Base-by-base conservation (phyloP, 2,113 vertebrate species). In the Montifringilla adamsi region DNA sequence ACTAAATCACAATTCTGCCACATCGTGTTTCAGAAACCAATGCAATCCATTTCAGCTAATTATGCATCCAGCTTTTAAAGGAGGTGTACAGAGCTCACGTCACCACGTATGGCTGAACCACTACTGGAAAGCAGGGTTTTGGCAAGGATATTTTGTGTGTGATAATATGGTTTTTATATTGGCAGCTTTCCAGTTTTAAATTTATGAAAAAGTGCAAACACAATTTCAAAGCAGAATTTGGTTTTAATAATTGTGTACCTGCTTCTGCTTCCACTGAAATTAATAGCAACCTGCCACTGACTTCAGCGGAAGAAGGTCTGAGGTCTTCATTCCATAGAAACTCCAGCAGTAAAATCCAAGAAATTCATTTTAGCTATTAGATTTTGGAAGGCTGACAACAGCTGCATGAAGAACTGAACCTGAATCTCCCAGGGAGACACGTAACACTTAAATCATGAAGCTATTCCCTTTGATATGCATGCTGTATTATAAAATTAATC, bases 401-500 rank as follows among this genome's bases (percentile, higher is more conserved):
- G 76, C 88, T 94, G 81, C 56, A 14, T 84, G 83, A 95, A 78
- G 88, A 95, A 95, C 90, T 82, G 92, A 97, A 93, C 90, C 88
- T 95, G 80, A 76, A 81, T 95, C 92, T 96, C 93, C 93, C 92
- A 62, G 72, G 92, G 93, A 97, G 83, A 94, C 94, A 93, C 0
- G 33, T 89, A 95, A 93, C 76, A 89, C 73, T 96, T 97, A 93
- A 94, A 95, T 94, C 90, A 96, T 23, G 6, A 96, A 75, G 73
- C 76, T 41, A 87, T 93, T 92, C 73, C 85, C 85, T 96, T 95
- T 95, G 94, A 94, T 97, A 93, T 80, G 60, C 83, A 79, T 69
- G 66, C 62, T 89, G 41, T 92, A 92, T 96, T 88, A 95, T 92
- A 94, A 96, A 95, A 96, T 95, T 93, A 96, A 97, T 97, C 94